Percentiles rank a stretch among this genome's conserved stretches.
Evolutionary conservation across 2,797 vertebrate species (phyloP).

Genomic region (Mormyrops attenuatus): DNA sequence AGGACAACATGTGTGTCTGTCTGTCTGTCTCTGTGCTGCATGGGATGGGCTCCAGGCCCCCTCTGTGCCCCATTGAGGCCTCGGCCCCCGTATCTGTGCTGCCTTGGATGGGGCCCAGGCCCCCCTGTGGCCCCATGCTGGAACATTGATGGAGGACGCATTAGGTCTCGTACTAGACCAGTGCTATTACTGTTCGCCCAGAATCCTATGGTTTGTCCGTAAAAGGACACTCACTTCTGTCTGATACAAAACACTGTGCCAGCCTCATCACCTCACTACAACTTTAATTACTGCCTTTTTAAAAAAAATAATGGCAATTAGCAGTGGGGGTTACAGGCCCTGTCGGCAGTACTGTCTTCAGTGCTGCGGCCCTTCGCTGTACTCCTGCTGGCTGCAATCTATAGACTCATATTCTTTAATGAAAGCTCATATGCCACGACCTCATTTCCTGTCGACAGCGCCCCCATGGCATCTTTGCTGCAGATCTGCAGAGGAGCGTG

Average conservation of each 20-base stretch:
- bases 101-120: not conserved
- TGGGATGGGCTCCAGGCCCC: not conserved
- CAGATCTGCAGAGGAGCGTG: not conserved
- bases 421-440: not conserved
- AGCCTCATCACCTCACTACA: not conserved
- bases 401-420: not conserved
- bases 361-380: not conserved
- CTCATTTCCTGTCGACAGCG: not conserved
- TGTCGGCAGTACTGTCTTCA: not conserved
- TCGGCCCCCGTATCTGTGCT: not conserved
- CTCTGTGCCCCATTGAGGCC: not conserved
- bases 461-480: not conserved
- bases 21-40: not conserved
- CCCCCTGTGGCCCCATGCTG: not conserved
- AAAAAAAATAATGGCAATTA: not conserved
- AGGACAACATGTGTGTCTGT: not conserved
- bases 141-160: not conserved
- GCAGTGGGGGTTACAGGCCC: not conserved
- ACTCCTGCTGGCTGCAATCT: not conserved
- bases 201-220: not conserved
- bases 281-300: not conserved
- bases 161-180: not conserved
- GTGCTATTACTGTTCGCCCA: not conserved
- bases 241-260: not conserved
- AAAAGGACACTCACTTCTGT: not conserved